These are phyloP conservation scores for Syngnathus rostellatus DNA, from an alignment of 2,797 vertebrate genomes.

Conservation along the genomic window DNA sequence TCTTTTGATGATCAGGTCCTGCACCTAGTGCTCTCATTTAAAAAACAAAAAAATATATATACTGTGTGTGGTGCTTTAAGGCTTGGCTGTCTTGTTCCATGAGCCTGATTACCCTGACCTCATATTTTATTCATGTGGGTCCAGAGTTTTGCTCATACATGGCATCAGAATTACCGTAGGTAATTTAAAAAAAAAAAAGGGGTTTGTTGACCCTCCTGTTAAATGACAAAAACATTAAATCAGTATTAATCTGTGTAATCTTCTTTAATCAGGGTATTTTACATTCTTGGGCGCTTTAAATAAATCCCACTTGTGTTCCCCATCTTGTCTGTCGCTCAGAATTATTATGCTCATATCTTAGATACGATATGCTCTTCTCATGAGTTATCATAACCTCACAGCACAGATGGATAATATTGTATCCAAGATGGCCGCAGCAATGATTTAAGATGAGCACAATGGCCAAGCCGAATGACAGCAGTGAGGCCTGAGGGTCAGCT, in stretches of 20 bases:
- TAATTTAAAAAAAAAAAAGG: neutral
- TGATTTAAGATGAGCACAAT: slow-evolving; percentile 40
- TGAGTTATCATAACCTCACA: slow-evolving; percentile 23
- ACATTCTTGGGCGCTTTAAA: neutral
- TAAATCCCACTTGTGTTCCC: neutral
- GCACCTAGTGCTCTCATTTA: neutral
- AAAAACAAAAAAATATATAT: neutral
- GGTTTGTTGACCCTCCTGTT: slow-evolving; percentile 1
- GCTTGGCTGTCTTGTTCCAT: neutral
- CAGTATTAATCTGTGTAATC: slow-evolving; percentile 1
- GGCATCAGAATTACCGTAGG: neutral
- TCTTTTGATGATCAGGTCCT: neutral
- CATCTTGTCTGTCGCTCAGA: slow-evolving; percentile 2
- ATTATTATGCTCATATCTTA: slow-evolving; percentile 17
- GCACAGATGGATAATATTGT: slow-evolving; percentile 8
- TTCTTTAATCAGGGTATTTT: neutral
- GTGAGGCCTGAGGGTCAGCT: slow-evolving; percentile 29
- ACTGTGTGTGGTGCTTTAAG: neutral
- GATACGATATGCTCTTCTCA: neutral
- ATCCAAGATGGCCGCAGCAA: slow-evolving; percentile 19
- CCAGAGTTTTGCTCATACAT: neutral
- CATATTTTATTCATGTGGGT: slow-evolving; percentile 1
- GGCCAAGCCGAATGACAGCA: slow-evolving; percentile 45
- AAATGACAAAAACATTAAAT: neutral
- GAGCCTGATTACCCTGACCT: slow-evolving; percentile 1